Evolutionary conservation across 2,113 vertebrate genomes (phyloP).

Genomic region (Chascanopsetta lugubris): DNA sequence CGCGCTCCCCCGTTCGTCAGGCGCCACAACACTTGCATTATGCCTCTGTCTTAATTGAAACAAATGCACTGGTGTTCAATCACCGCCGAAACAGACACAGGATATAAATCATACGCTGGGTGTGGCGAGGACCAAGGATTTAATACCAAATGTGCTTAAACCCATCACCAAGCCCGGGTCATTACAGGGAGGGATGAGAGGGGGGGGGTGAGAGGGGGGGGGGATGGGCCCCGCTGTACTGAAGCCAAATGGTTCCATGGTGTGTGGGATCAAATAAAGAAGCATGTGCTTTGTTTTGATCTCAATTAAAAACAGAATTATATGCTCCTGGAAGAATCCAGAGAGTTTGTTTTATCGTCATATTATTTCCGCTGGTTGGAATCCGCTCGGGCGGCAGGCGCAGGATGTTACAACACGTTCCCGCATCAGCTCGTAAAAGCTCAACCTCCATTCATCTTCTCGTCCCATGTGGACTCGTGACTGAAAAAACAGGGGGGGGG

Average conservation of each 20-base stretch:
- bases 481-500: conserved; percentile 3
- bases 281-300: conserved; percentile 21
- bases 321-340: conserved; percentile 7
- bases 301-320: conserved; percentile 9
- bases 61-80: conserved; percentile 52
- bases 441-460: conserved; percentile 43
- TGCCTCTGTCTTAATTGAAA: conserved; percentile 36
- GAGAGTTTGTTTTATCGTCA: conserved; percentile 8
- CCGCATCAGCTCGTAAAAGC: conserved; percentile 43
- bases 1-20: background rate
- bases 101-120: conserved; percentile 40
- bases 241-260: conserved; percentile 28
- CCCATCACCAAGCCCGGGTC: conserved; percentile 45
- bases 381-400: conserved; percentile 35
- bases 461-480: conserved; percentile 23
- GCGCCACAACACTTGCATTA: background rate
- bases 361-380: conserved; percentile 34
- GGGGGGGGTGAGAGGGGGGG: conserved; percentile 2
- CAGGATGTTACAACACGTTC: conserved; percentile 19
- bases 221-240: conserved; percentile 21
- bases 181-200: conserved; percentile 5
- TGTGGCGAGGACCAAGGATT: conserved; percentile 49
- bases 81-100: conserved; percentile 60
- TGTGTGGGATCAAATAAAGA: conserved; percentile 38
- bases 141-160: conserved; percentile 60